Evolutionary conservation across 2,888 invertebrate species (phyloP).

Genomic region (Steinernema hermaphroditum): DNA sequence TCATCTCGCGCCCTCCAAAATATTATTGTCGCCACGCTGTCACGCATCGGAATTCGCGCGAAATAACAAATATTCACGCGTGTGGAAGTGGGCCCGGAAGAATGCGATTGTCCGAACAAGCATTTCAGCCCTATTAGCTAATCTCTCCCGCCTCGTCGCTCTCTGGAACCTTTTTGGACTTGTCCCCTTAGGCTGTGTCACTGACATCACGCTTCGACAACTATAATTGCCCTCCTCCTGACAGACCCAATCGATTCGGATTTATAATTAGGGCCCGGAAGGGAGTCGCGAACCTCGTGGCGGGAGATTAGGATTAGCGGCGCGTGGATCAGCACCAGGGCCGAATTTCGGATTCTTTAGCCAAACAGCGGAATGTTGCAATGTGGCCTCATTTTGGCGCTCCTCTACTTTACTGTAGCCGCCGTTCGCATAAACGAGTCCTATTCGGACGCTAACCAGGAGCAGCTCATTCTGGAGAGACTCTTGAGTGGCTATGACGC

Average conservation of each 20-base stretch:
- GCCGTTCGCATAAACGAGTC: constrained; percentile 36
- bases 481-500: constrained; percentile 59
- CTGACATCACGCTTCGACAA: constrained; percentile 16
- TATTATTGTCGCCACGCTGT: not conserved
- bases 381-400: not conserved
- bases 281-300: not conserved
- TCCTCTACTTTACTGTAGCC: not conserved
- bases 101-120: no score
- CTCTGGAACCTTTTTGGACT: no score
- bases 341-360: not conserved
- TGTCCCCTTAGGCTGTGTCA: no score
- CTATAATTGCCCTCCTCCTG: constrained; percentile 19
- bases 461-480: constrained; percentile 56
- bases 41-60: not conserved
- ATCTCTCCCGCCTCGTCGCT: no score
- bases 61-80: constrained; percentile 2
- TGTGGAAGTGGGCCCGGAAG: no score
- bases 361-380: constrained; percentile 11
- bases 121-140: no score
- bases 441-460: constrained; percentile 31
- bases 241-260: constrained; percentile 26
- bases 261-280: constrained; percentile 19
- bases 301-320: constrained; percentile 13
- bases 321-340: not conserved
- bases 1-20: not conserved